Evolutionary conservation across 2,797 vertebrate species (phyloP), one percentile per base, ranked within the genome.

Genomic region (Clarias fuscus): DNA sequence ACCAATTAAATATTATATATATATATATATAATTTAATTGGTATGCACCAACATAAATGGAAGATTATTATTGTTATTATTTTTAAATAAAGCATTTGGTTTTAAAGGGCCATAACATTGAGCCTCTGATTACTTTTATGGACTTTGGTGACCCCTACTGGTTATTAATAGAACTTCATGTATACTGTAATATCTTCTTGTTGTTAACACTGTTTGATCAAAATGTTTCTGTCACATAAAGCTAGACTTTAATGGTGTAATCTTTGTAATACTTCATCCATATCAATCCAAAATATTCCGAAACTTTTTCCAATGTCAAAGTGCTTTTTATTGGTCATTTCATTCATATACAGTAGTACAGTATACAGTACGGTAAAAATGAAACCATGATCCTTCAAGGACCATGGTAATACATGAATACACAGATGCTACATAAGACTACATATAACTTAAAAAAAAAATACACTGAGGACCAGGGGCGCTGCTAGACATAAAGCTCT

Each of bases 131-230:
- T 37, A 62, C 11, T 58, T 22, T 18, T 62, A 37, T 84, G 68
- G 70, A 85, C 81, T 84, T 48, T 88, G 84, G 76, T 86, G 71
- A 33, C 84, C 84, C 71, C 89, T 90, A 43, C 24, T 82, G 86
- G 84, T 61, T 62, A 81, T 24, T 43, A 17, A 15, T 40, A n/a
- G 37, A 80, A 80, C 62, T 64, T 24, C 18, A 5, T 62, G 6
- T n/a, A 40, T 20, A 40, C 24, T n/a, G 24, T 37, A 72, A 72
- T 53, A 15, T 17, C 1, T 15, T 13, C 22, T 37, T 77, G 53
- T 40, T 79, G 56, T 61, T 59, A 59, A 33, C 22, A 33, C 7
- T 22, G 53, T 33, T 59, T 18, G 4, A 24, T 11, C 48, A 11
- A 48, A 48, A 10, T 48, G 24, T 15, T 75, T 48, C 40, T n/a